Evolutionary conservation across 2,888 invertebrate species (phyloP).

Genomic region (Carabus problematicus): DNA sequence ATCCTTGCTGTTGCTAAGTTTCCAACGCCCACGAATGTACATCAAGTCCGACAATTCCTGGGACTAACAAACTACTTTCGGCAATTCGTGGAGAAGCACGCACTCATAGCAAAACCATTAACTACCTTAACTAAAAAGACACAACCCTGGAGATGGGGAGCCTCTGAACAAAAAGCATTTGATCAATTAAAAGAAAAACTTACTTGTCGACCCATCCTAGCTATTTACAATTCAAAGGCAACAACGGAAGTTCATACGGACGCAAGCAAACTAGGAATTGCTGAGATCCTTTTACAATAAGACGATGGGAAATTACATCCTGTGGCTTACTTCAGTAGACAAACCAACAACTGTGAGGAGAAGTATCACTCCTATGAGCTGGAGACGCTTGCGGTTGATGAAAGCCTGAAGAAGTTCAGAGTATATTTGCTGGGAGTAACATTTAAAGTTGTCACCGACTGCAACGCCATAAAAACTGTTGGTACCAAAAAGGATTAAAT

Average conservation of each 20-base stretch:
- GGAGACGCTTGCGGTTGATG: slow-evolving; percentile 50
- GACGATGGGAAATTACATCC: slow-evolving; percentile 35
- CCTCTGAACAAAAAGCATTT: slow-evolving; percentile 27
- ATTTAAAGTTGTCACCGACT: slow-evolving; percentile 48
- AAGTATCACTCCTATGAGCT: slow-evolving; percentile 50
- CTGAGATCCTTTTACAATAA: slow-evolving; percentile 45
- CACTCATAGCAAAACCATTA: slow-evolving; percentile 11
- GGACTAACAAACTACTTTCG: slow-evolving; percentile 45
- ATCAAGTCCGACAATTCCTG: slow-evolving; percentile 50
- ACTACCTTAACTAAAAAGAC: neutral
- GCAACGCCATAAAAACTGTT: slow-evolving; percentile 25
- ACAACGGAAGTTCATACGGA: slow-evolving; percentile 44
- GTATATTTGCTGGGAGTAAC: slow-evolving; percentile 44
- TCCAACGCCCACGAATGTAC: slow-evolving; percentile 46
- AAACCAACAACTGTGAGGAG: slow-evolving; percentile 47
- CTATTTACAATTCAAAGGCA: neutral
- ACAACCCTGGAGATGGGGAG: neutral
- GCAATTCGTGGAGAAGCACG: slow-evolving; percentile 22
- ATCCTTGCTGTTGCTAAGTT: slow-evolving; percentile 44
- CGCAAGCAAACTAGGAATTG: slow-evolving; percentile 44
- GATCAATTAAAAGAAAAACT: slow-evolving; percentile 28
- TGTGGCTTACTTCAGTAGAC: slow-evolving; percentile 48
- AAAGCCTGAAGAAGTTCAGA: slow-evolving; percentile 45
- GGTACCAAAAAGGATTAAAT: slow-evolving; percentile 30
- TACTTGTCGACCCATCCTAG: slow-evolving; percentile 2